A percentile compares a stretch with the other conserved stretches of the same genome.
Evolutionary conservation across 2,113 vertebrate genomes (phyloP).

Genomic region (Albula glossodonta): DNA sequence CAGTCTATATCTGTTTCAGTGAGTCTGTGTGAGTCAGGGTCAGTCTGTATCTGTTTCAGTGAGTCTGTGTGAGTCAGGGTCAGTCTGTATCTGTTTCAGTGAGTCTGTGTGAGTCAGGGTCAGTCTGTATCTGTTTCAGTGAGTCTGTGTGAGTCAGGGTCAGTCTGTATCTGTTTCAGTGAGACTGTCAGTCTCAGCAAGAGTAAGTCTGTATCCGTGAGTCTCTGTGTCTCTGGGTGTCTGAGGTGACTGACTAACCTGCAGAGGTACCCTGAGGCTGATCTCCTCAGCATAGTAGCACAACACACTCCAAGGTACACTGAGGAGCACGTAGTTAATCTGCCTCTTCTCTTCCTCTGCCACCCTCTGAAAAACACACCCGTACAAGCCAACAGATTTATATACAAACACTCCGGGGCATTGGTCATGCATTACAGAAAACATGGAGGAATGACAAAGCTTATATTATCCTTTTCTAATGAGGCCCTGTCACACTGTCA

Average conservation of each 20-base stretch:
- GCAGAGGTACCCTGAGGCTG: conserved; percentile 68
- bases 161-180: background rate
- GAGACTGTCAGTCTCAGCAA: background rate
- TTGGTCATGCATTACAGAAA: background rate
- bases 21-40: background rate
- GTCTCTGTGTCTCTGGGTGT: background rate
- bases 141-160: background rate
- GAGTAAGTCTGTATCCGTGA: too few species aligned
- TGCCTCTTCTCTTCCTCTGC: conserved; percentile 48
- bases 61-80: background rate
- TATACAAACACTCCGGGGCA: background rate
- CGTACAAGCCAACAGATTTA: conserved; percentile 4
- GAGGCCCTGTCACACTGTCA: background rate
- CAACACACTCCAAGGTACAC: conserved; percentile 67
- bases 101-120: too few species aligned
- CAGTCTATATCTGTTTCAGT: background rate
- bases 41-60: background rate
- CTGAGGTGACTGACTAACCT: conserved; percentile 56
- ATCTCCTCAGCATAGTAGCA: conserved; percentile 77
- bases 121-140: background rate
- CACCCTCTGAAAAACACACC: conserved; percentile 38
- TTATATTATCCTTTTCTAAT: background rate
- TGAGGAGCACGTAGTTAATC: conserved; percentile 66
- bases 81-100: background rate
- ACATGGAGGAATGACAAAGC: background rate